Evolutionary conservation across 2,888 invertebrate genomes (phyloP), one percentile per base, ranked within the genome.

Genomic region (Neoitamus cyanurus): DNA sequence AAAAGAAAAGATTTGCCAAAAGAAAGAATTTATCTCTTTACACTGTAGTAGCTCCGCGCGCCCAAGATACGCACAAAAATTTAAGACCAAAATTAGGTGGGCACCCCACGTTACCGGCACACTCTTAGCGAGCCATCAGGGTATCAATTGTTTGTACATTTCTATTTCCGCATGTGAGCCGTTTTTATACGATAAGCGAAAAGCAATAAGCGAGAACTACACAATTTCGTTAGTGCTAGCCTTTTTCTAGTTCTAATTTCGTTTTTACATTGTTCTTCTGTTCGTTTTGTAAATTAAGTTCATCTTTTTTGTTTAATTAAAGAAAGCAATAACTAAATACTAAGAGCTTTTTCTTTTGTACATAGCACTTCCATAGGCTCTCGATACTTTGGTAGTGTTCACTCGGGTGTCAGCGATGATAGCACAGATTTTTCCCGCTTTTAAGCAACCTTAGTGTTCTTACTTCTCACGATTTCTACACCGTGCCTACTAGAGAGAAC

Each of bases 1-100:
- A 31, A 80, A 68, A 34, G 6, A 48, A 80, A 48, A 75, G 30
- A 42, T 82, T 82, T 69, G 82, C 82, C 82, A 82, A 82, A 34
- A 68, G 31, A 68, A 82, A 82, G 68, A 69, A 82, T 82, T 69
- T 68, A 68, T 69, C 15, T 69, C 78, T 80, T 37, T 69, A 82
- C 82, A 69, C 68, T 58, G 42, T 75, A 58, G 75, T 75, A 58
- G 58, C 48, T 80, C 69, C n/a, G 82, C 42, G 82, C 69, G 82
- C 48, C 69, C 69, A 82, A n/a, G 20, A 82, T 82, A 69, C 36
- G 69, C 82, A 69, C 82, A 82, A 77, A 46, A 42, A 36, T 78
- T 78, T 78, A 78, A 78, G 58, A 78, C 78, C 78, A 78, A 78
- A 78, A 78, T 34, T 73, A 73, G 78, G 78, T 48, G 46, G 46